Evolutionary conservation across 2,797 vertebrate species (phyloP).

Genomic region (Sebastes iracundus): DNA sequence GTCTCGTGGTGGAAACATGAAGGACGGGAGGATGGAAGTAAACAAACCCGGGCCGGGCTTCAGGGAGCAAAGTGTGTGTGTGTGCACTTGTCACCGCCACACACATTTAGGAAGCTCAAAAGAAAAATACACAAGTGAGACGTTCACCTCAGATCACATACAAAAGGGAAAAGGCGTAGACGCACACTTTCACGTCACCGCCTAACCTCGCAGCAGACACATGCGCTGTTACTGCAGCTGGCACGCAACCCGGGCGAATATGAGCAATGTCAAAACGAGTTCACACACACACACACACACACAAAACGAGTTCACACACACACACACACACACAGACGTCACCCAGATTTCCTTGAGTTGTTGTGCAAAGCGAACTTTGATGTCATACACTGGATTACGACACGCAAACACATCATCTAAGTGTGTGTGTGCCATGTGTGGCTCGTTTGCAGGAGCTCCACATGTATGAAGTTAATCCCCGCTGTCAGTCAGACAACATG

Average conservation of each 20-base stretch:
- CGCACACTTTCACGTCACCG: constrained; percentile 19
- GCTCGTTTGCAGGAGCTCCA: constrained; percentile 17
- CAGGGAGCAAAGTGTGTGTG: constrained; percentile 29
- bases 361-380: constrained; percentile 50
- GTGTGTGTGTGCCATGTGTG: background rate
- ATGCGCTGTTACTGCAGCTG: constrained; percentile 32
- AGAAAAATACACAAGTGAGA: constrained; percentile 3
- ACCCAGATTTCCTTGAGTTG: constrained; percentile 28
- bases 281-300: constrained; percentile 3
- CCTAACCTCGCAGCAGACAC: constrained; percentile 33
- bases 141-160: background rate
- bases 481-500: constrained; percentile 28
- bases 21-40: constrained; percentile 39
- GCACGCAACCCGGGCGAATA: constrained; percentile 35
- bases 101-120: background rate
- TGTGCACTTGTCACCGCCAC: background rate
- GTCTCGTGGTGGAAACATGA: constrained; percentile 48
- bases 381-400: constrained; percentile 1
- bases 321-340: background rate
- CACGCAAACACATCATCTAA: background rate
- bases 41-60: constrained; percentile 43
- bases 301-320: background rate
- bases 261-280: constrained; percentile 49
- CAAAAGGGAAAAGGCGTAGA: background rate
- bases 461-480: constrained; percentile 53